Base-by-base conservation (phyloP, 2,113 vertebrate genomes). In the Aldabrachelys gigantea region DNA sequence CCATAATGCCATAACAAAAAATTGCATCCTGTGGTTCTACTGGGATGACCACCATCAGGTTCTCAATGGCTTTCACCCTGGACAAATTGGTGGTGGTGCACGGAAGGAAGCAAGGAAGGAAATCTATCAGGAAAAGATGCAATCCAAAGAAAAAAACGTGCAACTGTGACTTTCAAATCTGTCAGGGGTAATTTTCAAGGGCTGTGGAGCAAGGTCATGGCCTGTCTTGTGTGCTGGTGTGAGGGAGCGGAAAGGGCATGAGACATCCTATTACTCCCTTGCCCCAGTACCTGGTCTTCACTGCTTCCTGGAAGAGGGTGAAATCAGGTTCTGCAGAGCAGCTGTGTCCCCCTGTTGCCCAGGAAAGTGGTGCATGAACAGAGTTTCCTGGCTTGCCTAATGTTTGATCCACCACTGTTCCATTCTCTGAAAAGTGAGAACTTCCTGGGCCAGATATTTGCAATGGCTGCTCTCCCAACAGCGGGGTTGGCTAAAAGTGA, bases 211-310 rank as follows among this genome's bases (percentile, higher is more conserved):
- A 49, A 17, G 6, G 3, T 41, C 22, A 3, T 41, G n/a, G n/a
- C 38, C 72, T 76, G 84, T 14, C 11, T 50, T 8, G 2, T 22
- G 14, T 10, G 49, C 8, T 3, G 3, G 49, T 9, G 7, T 2
- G 0, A 1, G 22, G 8, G 53, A 41, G 5, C 24, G 2, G 62
- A n/a, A 16, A 5, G 65, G 0, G 4, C 16, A 47, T 6, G 10
- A 57, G 79, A 72, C 19, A 57, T 29, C 19, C 6, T 76, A 13
- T 41, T 75, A 10, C 6, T 24, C 17, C 9, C n/a, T 4, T 16
- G 41, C 13, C 35, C 79, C 52, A 50, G 47, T 49, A 17, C 3
- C 14, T 4, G 21, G 35, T 4, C 59, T 6, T 22, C 50, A 3
- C 13, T 8, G 10, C 9, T 84, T 54, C 49, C 54, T 47, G 0